A percentile compares a stretch with the other conserved stretches of the same genome.
Conservation (phyloP, 2,113 vertebrate species). For the Chlamydotis undulata region DNA sequence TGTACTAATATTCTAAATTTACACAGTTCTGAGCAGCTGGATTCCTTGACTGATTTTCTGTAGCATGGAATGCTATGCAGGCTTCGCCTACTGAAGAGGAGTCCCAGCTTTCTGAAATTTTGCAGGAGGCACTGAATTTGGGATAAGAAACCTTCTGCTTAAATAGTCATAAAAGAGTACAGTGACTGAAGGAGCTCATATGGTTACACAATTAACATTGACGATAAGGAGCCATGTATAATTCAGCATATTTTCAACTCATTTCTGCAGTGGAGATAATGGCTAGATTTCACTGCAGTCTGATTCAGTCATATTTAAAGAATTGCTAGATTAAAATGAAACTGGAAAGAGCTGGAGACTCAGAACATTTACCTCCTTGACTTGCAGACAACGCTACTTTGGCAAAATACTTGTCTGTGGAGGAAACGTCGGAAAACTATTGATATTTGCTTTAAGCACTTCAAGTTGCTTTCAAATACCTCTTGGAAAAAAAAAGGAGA, state of each 20-base stretch:
- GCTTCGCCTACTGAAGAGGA: neutral
- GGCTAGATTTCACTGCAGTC: neutral
- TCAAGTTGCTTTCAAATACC: neutral
- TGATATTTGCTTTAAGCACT: neutral
- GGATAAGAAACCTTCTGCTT: neutral
- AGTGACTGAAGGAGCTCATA: neutral
- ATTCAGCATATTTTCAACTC: neutral
- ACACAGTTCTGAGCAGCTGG: neutral
- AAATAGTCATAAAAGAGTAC: neutral
- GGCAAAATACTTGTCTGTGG: neutral
- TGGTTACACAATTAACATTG: neutral
- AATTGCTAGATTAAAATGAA: neutral
- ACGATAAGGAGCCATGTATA: neutral
- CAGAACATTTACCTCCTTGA: neutral
- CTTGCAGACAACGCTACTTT: neutral
- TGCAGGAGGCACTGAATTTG: neutral
- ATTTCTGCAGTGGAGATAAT: neutral
- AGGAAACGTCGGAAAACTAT: neutral
- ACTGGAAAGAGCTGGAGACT: neutral
- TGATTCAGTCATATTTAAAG: neutral
- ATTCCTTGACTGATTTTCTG: neutral
- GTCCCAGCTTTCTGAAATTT: neutral
- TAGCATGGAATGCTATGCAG: fast-evolving
- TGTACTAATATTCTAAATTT: neutral
- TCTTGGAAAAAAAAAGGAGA: neutral